Percentiles rank a stretch among this genome's conserved stretches.
Conservation (phyloP, 1,140 invertebrate species). For the Drosophila nannoptera region DNA sequence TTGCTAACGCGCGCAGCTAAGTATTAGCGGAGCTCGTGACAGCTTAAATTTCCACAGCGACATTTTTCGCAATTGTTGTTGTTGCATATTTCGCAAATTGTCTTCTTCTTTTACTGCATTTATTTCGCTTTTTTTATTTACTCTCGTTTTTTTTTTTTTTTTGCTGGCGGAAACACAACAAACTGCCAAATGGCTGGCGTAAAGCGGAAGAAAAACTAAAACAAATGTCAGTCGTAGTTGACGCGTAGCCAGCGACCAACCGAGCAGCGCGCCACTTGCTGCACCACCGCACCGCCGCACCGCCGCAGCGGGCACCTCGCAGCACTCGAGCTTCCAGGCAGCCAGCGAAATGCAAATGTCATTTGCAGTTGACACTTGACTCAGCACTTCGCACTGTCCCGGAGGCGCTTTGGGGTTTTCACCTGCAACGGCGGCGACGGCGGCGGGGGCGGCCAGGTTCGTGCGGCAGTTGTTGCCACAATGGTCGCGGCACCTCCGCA, state of each 20-base stretch:
- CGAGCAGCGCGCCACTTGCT: conserved; percentile 21
- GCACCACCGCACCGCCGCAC: not conserved
- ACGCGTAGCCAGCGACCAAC: conserved; percentile 66
- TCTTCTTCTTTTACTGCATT: conserved; percentile 16
- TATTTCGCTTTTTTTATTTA: not conserved
- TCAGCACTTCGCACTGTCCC: conserved; percentile 77
- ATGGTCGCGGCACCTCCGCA: conserved; percentile 39
- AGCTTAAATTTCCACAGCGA: conserved; percentile 65
- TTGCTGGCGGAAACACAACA: conserved; percentile 55
- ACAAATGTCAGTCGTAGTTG: conserved; percentile 77
- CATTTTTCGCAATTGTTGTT: conserved; percentile 35
- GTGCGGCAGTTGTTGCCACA: conserved; percentile 53
- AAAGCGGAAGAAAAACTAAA: conserved; percentile 78
- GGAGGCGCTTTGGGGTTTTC: conserved; percentile 74
- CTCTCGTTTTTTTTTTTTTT: conserved; percentile 4
- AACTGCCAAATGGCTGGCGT: conserved; percentile 75
- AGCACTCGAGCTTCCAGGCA: conserved; percentile 27
- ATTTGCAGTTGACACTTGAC: conserved; percentile 78
- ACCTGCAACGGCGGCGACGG: conserved; percentile 51
- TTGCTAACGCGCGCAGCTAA: conserved; percentile 15
- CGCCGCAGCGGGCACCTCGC: not conserved
- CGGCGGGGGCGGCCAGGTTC: conserved; percentile 8
- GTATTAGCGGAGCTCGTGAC: conserved; percentile 57
- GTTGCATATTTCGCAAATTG: conserved; percentile 58
- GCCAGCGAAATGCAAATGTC: conserved; percentile 76